These are phyloP conservation scores for Cuniculus paca DNA, from an alignment of 2,797 vertebrate genomes.

Conservation along the genomic window DNA sequence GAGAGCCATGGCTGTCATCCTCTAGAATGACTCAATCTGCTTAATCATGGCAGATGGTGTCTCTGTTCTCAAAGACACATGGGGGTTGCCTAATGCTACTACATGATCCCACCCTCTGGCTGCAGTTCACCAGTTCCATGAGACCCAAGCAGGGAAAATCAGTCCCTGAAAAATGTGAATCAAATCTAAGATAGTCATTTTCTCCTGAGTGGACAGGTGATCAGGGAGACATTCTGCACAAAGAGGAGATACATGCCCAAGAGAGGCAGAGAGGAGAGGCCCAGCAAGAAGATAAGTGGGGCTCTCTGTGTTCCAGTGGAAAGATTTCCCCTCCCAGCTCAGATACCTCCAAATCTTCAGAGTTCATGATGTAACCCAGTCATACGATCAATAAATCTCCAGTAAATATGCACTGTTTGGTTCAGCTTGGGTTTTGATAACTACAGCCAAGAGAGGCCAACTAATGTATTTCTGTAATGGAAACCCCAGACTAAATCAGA, in stretches of 20 bases:
- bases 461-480: not conserved
- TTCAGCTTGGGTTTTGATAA: conserved; percentile 55
- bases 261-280: not conserved
- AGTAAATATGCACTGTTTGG: not conserved
- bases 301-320: not conserved
- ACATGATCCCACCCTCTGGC: not conserved
- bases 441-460: not conserved
- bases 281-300: not conserved
- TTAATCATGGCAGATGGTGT: not conserved
- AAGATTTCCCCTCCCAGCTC: not conserved
- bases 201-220: not conserved
- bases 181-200: not conserved
- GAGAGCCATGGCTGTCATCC: not conserved
- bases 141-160: not conserved
- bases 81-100: not conserved
- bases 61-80: not conserved
- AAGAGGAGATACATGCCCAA: not conserved
- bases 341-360: not conserved
- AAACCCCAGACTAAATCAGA: not conserved
- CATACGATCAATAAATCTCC: not conserved
- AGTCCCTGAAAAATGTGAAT: not conserved
- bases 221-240: not conserved
- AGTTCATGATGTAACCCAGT: not conserved
- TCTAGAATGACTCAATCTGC: not conserved
- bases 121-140: not conserved